Base-by-base conservation (phyloP, 2,888 invertebrate genomes). In the Polymixis flavicincta region DNA sequence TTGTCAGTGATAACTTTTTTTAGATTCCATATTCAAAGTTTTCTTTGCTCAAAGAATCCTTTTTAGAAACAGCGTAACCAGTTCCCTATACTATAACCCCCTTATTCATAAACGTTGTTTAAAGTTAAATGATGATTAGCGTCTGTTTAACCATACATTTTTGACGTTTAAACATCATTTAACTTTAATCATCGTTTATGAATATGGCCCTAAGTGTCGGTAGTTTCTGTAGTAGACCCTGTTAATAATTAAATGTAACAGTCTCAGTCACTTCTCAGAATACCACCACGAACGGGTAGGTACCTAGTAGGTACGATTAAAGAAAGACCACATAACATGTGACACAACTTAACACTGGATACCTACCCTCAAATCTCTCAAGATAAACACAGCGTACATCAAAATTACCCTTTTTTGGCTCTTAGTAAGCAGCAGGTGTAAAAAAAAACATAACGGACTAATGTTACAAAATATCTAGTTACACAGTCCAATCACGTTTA, bases 401-500 rank as follows among this genome's bases (percentile, higher is more conserved):
- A 73, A 71, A 73, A 65, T 59, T 50, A 66, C 0, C n/a, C 17
- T 69, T 72, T 69, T 63, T 80, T 75, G 60, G 48, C 14, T 70
- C 50, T 17, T 45, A 48, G 52, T 55, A 71, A 64, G 22, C n/a
- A 75, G 61, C 76, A 76, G 59, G 70, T 72, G 72, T 67, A 11
- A 73, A 72, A 76, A 80, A 37, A 68, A 66, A 71, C n/a, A 28
- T 64, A 67, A 68, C 59, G 28, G 54, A 85, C 57, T 72, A 37
- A 75, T 54, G 52, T 73, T 68, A 81, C 64, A 61, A 68, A 76
- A 64, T 82, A 85, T 80, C 77, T 76, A 55, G 75, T 88, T 86
- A 75, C 82, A 75, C 48, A 86, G 59, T 80, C 81, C 45, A 79
- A 85, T 82, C 85, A 87, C 86, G 89, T 80, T 83, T 76, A 73